A percentile compares a stretch with the other conserved stretches of the same genome.
phyloP scores from a whole-genome alignment of 2,797 vertebrate species.

The Schizopygopsis pylzovi region DNA sequence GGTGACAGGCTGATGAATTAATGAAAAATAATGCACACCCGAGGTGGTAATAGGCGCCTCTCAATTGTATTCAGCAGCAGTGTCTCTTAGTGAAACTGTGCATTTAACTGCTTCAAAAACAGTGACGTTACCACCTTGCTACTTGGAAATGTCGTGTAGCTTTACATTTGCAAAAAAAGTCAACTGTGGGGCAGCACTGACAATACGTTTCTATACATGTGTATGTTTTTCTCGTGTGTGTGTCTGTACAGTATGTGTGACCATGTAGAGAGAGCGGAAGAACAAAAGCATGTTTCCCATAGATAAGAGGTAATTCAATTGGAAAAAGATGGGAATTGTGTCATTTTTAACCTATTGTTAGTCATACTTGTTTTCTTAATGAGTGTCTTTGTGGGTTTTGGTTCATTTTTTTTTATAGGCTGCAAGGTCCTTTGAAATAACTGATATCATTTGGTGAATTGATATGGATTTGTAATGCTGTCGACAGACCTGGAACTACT shows the following conservation, averaged over 20 bases:
- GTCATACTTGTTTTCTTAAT: neutral
- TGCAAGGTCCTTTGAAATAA: neutral
- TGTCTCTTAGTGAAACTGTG: neutral
- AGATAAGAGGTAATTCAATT: neutral
- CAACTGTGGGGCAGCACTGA: too few species aligned
- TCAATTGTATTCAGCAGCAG: neutral
- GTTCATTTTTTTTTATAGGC: neutral
- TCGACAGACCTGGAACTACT: neutral
- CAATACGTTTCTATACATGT: neutral
- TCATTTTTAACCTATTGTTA: neutral
- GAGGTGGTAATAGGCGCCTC: neutral
- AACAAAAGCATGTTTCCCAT: neutral
- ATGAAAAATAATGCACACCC: neutral
- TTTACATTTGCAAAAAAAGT: neutral
- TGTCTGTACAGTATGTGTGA: neutral
- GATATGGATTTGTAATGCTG: neutral
- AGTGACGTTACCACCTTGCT: neutral
- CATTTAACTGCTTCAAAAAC: neutral
- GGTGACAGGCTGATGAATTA: neutral
- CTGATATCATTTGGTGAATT: neutral
- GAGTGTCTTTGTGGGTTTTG: neutral
- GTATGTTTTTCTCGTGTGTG: neutral
- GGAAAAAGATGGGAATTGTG: neutral
- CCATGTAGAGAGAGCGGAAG: too few species aligned
- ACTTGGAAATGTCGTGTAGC: too few species aligned